Base-by-base conservation (phyloP, 2,797 vertebrate species). In the Poecilia gillii region DNA sequence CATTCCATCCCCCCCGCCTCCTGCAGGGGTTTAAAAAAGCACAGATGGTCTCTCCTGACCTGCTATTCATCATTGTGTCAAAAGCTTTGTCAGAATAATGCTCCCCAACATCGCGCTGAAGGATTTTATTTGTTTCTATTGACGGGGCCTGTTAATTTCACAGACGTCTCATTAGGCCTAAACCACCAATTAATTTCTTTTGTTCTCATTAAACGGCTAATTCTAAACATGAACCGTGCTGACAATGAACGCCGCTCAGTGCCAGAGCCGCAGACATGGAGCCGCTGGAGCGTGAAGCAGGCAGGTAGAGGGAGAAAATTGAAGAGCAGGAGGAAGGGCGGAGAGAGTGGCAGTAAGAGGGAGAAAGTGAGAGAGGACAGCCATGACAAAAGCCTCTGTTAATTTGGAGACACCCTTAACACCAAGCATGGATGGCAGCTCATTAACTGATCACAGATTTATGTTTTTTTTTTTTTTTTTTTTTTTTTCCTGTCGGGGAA, bases 151-250 rank as follows among this genome's bases (percentile, higher is more conserved):
- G 97, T 96, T 98, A 96, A 97, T 97, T 98, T 97, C 96, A 89
- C 97, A 94, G 97, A 95, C 95, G 95, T 97, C 97, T 98, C 97
- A 98, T 98, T 98, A 98, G 97, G 96, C 96, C 96, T 97, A 97
- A 98, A 98, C 97, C 96, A 96, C 96, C 97, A 98, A 98, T 98
- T 99, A 98, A 99, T 97, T 97, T 90, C 96, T 95, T 98, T 98
- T 98, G 97, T 98, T 97, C 97, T 96, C 96, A 95, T 98, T 97
- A 98, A 98, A 97, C 91, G 96, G 95, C 96, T 96, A 97, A 97
- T 97, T 97, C 96, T 95, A 96, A 97, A 98, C 96, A 96, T 96
- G 96, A 96, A 94, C 93, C 80, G 84, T 91, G 72, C 91, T 94
- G 94, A 95, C 96, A 94, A 95, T 89, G 94, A 93, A 88, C 39